Conservation (phyloP, 2,888 invertebrate genomes). For the Palloptera scutellata region DNA sequence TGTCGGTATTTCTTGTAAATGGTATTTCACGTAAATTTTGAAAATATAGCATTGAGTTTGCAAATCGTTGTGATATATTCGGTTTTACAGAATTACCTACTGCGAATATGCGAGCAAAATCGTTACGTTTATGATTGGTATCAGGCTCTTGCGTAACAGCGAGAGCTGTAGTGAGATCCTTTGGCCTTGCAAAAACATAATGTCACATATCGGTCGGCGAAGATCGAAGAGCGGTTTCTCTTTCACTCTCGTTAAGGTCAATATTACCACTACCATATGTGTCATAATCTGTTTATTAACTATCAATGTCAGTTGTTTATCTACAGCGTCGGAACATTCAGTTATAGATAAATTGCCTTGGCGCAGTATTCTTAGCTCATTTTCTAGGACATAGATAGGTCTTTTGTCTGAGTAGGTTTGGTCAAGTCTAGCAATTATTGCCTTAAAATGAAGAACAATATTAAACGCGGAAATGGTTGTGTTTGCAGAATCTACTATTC, state of each 20-base stretch:
- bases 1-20: background rate
- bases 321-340: constrained; percentile 31
- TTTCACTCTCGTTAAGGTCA: constrained; percentile 22
- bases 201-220: constrained; percentile 29
- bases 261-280: constrained; percentile 15
- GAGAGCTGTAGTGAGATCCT: constrained; percentile 31
- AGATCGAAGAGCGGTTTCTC: constrained; percentile 31
- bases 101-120: constrained; percentile 20
- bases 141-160: constrained; percentile 18
- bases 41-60: constrained; percentile 11
- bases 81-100: constrained; percentile 13
- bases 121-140: constrained; percentile 22
- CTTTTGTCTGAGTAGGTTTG: constrained; percentile 31
- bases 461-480: constrained; percentile 12
- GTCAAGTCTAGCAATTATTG: constrained; percentile 30
- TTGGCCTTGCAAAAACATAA: constrained; percentile 34
- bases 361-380: constrained; percentile 35
- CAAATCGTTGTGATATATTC: constrained; percentile 15
- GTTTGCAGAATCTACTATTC: constrained; percentile 19
- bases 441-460: constrained; percentile 20
- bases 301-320: constrained; percentile 26
- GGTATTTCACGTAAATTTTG: constrained; percentile 17
- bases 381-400: constrained; percentile 31
- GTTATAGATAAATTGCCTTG: constrained; percentile 30
- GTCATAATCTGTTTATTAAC: constrained; percentile 30